Percentiles rank a stretch among this genome's conserved stretches.
Conservation (phyloP, 2,113 vertebrate genomes). For the Amblyornis subalaris region DNA sequence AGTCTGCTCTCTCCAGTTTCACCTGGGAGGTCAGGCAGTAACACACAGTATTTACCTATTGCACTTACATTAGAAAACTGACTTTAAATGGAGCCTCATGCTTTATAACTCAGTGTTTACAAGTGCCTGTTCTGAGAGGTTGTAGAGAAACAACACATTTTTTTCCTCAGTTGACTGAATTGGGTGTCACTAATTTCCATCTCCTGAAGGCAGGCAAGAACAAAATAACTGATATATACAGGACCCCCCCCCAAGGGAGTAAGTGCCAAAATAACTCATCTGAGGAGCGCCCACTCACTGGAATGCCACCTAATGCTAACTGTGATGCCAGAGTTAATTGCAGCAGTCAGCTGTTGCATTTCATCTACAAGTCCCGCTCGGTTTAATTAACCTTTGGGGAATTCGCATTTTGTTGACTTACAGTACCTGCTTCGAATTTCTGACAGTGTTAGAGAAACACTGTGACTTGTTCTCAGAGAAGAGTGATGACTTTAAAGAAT, state of each 20-base stretch:
- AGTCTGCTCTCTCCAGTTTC: not conserved
- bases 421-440: constrained; percentile 13
- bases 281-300: not conserved
- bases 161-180: not conserved
- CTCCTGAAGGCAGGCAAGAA: not conserved
- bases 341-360: constrained; percentile 6
- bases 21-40: not conserved
- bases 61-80: not conserved
- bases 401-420: constrained; percentile 35
- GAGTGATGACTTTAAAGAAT: not conserved
- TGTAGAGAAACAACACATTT: not conserved
- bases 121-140: not conserved
- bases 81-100: not conserved
- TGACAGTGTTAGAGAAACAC: not conserved
- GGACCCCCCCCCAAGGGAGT: not conserved
- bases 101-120: not conserved
- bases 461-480: not conserved
- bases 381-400: constrained; percentile 58
- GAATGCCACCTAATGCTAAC: not conserved
- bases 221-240: not conserved
- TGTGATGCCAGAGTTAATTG: not conserved
- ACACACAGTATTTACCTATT: not conserved
- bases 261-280: not conserved
- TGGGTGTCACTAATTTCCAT: not conserved
- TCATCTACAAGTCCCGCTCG: not conserved